Conservation (phyloP, 2,888 invertebrate genomes). For the Drosophila sordidula region DNA sequence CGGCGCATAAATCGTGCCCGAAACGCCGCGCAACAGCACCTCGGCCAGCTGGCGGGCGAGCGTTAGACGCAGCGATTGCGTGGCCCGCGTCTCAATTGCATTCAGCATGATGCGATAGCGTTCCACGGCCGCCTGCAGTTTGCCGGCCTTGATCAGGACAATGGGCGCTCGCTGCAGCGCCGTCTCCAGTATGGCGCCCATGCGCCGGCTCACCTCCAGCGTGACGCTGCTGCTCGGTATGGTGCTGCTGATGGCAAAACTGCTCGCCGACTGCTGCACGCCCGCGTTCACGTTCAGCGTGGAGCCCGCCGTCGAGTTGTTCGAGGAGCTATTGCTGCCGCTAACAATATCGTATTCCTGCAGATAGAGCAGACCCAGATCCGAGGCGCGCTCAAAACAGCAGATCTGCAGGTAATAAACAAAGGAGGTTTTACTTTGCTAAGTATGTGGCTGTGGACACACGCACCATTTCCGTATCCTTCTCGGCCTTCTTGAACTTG, state of each 20-base stretch:
- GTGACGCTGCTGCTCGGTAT: slow-evolving; percentile 75
- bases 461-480: slow-evolving; percentile 88
- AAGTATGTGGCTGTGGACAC: background rate
- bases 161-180: slow-evolving; percentile 95
- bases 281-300: slow-evolving; percentile 77
- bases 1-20: slow-evolving; percentile 89
- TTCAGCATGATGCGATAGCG: slow-evolving; percentile 92
- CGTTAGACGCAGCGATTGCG: slow-evolving; percentile 92
- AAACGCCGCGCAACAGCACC: slow-evolving; percentile 93
- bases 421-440: too few relatives aligned
- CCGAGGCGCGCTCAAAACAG: slow-evolving; percentile 95
- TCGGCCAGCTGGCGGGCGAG: slow-evolving; percentile 96
- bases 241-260: slow-evolving; percentile 80
- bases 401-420: slow-evolving; percentile 86
- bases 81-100: slow-evolving; percentile 94
- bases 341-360: slow-evolving; percentile 91
- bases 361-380: slow-evolving; percentile 95
- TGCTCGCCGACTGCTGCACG: slow-evolving; percentile 78
- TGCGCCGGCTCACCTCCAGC: slow-evolving; percentile 85
- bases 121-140: slow-evolving; percentile 90
- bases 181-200: slow-evolving; percentile 94
- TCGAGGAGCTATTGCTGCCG: slow-evolving; percentile 69
- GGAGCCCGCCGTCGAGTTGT: slow-evolving; percentile 74
- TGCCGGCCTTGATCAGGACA: slow-evolving; percentile 91
- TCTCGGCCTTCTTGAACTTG: slow-evolving; percentile 89